Evolutionary conservation across 2,888 invertebrate genomes (phyloP), one percentile per base, ranked within the genome.

Genomic region (Tanytarsus gracilentus): DNA sequence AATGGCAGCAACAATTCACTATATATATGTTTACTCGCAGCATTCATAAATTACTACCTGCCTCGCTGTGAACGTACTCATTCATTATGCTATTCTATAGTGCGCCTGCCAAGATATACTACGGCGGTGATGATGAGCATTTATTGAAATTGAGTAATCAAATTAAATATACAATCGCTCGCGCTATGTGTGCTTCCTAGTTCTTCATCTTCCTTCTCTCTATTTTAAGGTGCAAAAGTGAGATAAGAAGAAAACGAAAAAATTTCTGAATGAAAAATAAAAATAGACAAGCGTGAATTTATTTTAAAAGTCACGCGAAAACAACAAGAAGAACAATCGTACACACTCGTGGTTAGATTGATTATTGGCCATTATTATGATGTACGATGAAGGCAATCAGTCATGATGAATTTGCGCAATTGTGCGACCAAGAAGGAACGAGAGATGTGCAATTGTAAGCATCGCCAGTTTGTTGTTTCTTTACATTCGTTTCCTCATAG

Each of bases 161-260:
- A n/a, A n/a, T n/a, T n/a, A n/a, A n/a, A n/a, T n/a, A n/a, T n/a
- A n/a, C n/a, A n/a, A n/a, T n/a, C n/a, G n/a, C n/a, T n/a, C n/a
- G n/a, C n/a, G n/a, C 29, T 30, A 52, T 52, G 29, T 26, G 25
- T 21, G 30, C 30, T 53, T 53, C 53, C 53, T 53, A 53, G 53
- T 53, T 36, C n/a, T 53, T 27, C n/a, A n/a, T n/a, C n/a, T 5
- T 33, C 33, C n/a, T 33, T 33, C n/a, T 11, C 33, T 44, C 44
- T 8, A 23, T 11, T 21, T 9, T 18, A 16, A 18, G 16, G n/a
- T n/a, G n/a, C 14, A 18, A 40, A 40, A 16, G 8, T 21, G 21
- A 18, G 53, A 53, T 36, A 53, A 53, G 53, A 53, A 53, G 53
- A 53, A 53, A 23, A 36, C 51, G 30, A 53, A 53, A 50, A 48